Percentiles rank a stretch among this genome's conserved stretches.
These are phyloP conservation scores for Nannospalax galili DNA, from an alignment of 2,113 vertebrate species.

Conservation along the genomic window DNA sequence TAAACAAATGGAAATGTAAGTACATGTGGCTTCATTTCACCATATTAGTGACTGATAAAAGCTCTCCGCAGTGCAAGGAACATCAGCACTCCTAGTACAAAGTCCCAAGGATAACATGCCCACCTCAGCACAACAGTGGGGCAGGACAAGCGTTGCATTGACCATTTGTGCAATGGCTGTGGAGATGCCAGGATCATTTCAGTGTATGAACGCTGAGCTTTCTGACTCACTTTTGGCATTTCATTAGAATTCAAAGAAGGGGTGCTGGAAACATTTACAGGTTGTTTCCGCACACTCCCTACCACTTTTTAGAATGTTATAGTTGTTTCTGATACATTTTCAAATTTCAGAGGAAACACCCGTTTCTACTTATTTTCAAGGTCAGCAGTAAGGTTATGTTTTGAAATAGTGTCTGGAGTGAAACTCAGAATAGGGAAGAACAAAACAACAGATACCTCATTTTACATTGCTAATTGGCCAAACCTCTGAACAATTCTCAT, in stretches of 20 bases:
- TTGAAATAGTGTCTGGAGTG: conserved; percentile 53
- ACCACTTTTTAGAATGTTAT: conserved; percentile 15
- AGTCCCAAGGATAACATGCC: background rate
- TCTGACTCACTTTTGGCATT: conserved; percentile 1
- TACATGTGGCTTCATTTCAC: conserved; percentile 39
- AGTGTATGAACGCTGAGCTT: background rate
- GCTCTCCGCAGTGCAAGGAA: background rate
- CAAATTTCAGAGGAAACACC: conserved; percentile 55
- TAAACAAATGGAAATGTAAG: conserved; percentile 5
- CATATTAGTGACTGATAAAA: background rate
- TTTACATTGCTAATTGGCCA: background rate
- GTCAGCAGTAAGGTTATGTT: conserved; percentile 59
- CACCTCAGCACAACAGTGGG: background rate
- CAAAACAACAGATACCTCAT: background rate
- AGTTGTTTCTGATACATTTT: conserved; percentile 45
- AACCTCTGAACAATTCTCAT: background rate
- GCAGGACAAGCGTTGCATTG: background rate
- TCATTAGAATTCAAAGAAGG: conserved; percentile 44
- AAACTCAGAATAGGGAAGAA: background rate
- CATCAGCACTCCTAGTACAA: background rate
- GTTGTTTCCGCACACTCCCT: conserved; percentile 50
- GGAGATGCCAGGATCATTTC: background rate
- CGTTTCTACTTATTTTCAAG: conserved; percentile 59
- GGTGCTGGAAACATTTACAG: conserved; percentile 30
- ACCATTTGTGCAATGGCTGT: background rate